Base-by-base conservation (phyloP, 1,140 invertebrate species). In the Euwallacea similis region DNA sequence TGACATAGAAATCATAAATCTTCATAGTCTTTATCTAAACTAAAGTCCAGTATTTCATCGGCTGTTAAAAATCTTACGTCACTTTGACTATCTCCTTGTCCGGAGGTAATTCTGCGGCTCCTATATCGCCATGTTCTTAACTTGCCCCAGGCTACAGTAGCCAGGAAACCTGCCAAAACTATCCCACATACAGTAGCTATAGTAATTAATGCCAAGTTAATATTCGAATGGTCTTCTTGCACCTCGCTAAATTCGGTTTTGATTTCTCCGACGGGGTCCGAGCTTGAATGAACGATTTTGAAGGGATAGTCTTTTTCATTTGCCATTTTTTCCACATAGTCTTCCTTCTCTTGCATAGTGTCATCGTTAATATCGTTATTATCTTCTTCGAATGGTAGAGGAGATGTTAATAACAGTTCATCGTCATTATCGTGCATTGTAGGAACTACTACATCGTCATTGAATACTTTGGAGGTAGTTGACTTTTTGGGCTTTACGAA, bases 21-120 rank as follows among this genome's bases (percentile, higher is more conserved):
- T 11, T 69, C 78, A 11, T 76, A 76, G 21, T 71, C 60, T 21
- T 79, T 82, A 2, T 84, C 83, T 9, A 87, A 64, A 72, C 79
- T 84, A 74, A 87, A 86, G 73, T 87, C 85, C 3, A 87, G 76
- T 6, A 83, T 77, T 74, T 87, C 86, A 60, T 86, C 85, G 1
- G 82, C 82, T 0, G 86, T 86, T 9, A 87, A 78, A 75, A 85
- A 87, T 63, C 85, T 77, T 0, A 87, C 86, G 66, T 87, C 86
- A 66, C 85, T 86, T 61, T 80, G 78, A 68, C 78, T 79, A 47
- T 80, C 79, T 0, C 78, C 77, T 16, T 75, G 77, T 4, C 66
- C 67, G 7, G 64, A 70, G 42, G 46, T 64, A 47, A 66, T 70
- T 41, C 53, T 53, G 10, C 60, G 50, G 4, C 21, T 67, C 16